Evolutionary conservation across 2,797 vertebrate genomes (phyloP).

Genomic region (Oceanodroma leucorhoa): DNA sequence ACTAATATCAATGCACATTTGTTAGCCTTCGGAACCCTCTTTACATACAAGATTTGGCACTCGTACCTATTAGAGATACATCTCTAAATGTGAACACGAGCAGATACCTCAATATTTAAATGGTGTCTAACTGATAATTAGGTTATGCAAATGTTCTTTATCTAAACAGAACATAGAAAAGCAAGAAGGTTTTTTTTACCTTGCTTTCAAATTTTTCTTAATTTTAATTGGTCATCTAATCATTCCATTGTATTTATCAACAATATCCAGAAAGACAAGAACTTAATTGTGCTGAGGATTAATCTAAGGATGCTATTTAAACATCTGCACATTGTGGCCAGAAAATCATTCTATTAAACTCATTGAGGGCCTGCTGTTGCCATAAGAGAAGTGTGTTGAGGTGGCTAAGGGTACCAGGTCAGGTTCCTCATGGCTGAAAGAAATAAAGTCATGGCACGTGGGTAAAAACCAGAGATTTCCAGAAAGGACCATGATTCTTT

Average conservation of each 20-base stretch:
- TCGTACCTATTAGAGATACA: neutral
- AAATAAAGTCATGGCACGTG: neutral
- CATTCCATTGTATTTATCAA: neutral
- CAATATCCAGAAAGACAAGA: neutral
- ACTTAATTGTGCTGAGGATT: neutral
- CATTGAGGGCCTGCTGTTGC: neutral
- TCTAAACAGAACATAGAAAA: neutral
- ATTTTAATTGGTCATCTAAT: neutral
- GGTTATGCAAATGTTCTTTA: neutral
- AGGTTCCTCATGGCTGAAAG: neutral
- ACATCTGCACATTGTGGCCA: neutral
- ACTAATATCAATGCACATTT: neutral
- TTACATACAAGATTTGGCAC: neutral
- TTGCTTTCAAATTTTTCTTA: neutral
- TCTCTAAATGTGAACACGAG: neutral
- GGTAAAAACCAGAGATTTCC: neutral
- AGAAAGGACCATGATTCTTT: neutral
- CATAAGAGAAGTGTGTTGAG: neutral
- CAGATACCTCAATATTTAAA: neutral
- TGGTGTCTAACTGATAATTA: neutral
- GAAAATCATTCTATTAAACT: neutral
- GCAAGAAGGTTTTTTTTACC: neutral
- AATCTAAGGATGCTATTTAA: neutral
- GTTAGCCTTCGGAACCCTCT: neutral
- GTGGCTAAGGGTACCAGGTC: neutral